These are phyloP conservation scores for Eupithecia pulchellata DNA, from an alignment of 2,888 invertebrate species.

Conservation along the genomic window DNA sequence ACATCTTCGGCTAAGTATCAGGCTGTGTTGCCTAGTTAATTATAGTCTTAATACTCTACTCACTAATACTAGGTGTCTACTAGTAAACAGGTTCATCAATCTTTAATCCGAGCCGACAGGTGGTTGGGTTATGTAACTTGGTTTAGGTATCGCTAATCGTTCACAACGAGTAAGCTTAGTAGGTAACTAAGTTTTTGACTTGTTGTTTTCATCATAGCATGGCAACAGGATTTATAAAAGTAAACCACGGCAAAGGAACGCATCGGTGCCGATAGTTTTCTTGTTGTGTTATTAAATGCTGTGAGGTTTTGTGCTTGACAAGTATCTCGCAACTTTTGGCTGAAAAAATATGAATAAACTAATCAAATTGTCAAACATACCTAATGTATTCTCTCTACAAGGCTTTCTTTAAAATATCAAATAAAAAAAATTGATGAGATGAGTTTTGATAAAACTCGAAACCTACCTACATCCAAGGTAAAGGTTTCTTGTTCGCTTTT, in stretches of 20 bases:
- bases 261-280: background rate
- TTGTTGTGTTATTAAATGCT: background rate
- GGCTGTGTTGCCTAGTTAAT: too few species aligned
- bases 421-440: too few species aligned
- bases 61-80: background rate
- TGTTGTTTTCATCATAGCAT: background rate
- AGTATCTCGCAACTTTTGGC: too few species aligned
- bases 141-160: slow-evolving; percentile 29
- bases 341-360: too few species aligned
- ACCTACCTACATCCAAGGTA: too few species aligned
- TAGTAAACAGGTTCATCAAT: slow-evolving; percentile 31
- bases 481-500: too few species aligned
- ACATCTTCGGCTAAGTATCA: background rate
- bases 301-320: background rate
- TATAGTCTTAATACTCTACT: too few species aligned
- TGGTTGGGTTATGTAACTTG: slow-evolving; percentile 35
- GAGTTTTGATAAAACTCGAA: too few species aligned
- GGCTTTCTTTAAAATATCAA: too few species aligned
- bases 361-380: too few species aligned
- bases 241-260: background rate
- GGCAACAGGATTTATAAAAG: background rate
- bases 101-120: slow-evolving; percentile 37
- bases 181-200: background rate
- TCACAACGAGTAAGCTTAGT: background rate
- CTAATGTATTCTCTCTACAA: too few species aligned